Percentiles rank a stretch among this genome's conserved stretches.
phyloP scores from a whole-genome alignment of 2,797 vertebrate genomes.

The Petrocephalus sullivani region DNA sequence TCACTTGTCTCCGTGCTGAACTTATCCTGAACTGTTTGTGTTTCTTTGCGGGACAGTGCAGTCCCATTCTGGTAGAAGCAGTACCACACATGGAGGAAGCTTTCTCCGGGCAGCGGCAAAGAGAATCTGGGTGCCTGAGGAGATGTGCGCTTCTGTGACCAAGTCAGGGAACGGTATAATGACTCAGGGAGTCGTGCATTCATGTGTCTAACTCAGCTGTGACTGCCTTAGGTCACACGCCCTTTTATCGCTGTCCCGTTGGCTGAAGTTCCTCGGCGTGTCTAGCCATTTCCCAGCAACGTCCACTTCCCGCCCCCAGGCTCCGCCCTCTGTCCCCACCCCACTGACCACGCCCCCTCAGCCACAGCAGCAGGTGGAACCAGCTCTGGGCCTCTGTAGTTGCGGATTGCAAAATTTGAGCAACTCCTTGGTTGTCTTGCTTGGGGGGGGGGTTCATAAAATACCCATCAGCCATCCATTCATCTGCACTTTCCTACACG shows the following conservation, averaged over 20 bases:
- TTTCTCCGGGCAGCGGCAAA: not conserved
- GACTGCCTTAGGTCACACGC: not conserved
- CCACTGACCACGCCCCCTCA: not conserved
- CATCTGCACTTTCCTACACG: not conserved
- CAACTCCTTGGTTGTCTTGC: not conserved
- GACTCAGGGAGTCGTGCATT: not conserved
- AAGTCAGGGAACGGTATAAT: slow-evolving; percentile 12
- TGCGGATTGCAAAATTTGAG: not conserved
- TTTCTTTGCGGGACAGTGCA: slow-evolving; percentile 57
- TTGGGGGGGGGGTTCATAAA: not conserved
- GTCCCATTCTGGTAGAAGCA: slow-evolving; percentile 54
- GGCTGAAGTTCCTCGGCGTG: not conserved
- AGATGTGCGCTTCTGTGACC: slow-evolving; percentile 7
- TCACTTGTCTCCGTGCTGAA: slow-evolving; percentile 56
- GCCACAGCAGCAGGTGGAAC: not conserved
- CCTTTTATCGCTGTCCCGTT: not conserved
- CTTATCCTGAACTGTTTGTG: slow-evolving; percentile 46
- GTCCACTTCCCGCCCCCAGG: not conserved
- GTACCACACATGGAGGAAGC: slow-evolving; percentile 26
- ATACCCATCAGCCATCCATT: not conserved
- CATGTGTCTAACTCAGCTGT: not conserved
- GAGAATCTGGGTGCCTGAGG: not conserved
- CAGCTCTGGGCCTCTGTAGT: not conserved
- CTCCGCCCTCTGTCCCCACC: not conserved
- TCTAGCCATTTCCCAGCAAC: not conserved